These are phyloP conservation scores for Folsomia manolachei DNA, from an alignment of 2,888 invertebrate species.

Conservation along the genomic window DNA sequence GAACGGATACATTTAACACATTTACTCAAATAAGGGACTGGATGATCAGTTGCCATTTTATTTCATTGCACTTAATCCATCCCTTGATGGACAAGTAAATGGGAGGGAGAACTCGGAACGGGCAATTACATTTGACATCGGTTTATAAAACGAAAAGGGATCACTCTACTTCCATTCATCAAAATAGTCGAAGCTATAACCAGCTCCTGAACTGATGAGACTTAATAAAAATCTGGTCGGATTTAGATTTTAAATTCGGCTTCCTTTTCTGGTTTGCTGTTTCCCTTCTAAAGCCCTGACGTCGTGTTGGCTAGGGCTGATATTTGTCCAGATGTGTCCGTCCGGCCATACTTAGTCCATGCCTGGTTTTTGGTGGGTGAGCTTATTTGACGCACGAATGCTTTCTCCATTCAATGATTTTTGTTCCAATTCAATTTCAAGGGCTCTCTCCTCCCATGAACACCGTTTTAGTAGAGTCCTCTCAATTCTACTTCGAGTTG, in stretches of 20 bases:
- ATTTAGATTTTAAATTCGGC: background rate
- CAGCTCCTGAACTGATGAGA: background rate
- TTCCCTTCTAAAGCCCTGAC: background rate
- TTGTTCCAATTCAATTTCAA: slow-evolving; percentile 12
- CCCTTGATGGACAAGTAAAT: no score
- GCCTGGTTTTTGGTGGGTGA: slow-evolving; percentile 27
- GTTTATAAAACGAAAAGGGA: background rate
- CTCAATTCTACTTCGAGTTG: background rate
- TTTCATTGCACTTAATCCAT: background rate
- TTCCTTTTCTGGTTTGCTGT: no score
- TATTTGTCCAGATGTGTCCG: slow-evolving; percentile 25
- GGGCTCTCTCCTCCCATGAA: slow-evolving; percentile 15
- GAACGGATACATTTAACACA: no score
- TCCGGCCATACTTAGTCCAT: slow-evolving; percentile 20
- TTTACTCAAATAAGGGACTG: no score
- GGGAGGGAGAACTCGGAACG: no score
- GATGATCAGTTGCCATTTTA: background rate
- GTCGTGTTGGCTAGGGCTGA: background rate
- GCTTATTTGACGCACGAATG: slow-evolving; percentile 45
- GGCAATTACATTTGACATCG: background rate
- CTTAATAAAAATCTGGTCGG: background rate
- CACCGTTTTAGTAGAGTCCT: no score
- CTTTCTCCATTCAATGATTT: slow-evolving; percentile 27
- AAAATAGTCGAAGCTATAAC: background rate
- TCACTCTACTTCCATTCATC: background rate